phyloP scores from a whole-genome alignment of 1,140 invertebrate species.

The Papilio polytes region DNA sequence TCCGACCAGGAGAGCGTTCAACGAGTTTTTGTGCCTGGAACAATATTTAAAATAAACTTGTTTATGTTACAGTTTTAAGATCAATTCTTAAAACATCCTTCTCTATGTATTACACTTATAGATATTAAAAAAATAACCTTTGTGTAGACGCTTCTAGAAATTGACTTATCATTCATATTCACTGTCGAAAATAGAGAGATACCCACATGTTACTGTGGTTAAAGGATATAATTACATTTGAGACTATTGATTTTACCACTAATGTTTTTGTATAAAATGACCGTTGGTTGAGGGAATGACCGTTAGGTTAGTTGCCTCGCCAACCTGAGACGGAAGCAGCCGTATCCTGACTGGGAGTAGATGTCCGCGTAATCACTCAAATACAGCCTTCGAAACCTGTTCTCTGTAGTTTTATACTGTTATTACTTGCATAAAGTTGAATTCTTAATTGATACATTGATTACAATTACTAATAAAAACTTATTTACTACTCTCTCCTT shows the following conservation, averaged over 20 bases:
- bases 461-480: not conserved
- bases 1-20: conserved; percentile 10
- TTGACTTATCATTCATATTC: not conserved
- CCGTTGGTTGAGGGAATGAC: conserved; percentile 50
- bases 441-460: not conserved
- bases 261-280: conserved; percentile 45
- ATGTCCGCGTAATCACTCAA: conserved; percentile 65
- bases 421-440: conserved; percentile 6
- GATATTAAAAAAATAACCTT: not conserved
- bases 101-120: not conserved
- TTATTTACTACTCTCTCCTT: not conserved
- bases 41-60: conserved; percentile 15
- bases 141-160: not conserved
- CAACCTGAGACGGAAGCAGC: conserved; percentile 66
- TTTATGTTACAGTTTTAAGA: conserved; percentile 3
- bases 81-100: not conserved
- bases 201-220: too few species aligned
- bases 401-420: conserved; percentile 21
- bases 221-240: conserved; percentile 36
- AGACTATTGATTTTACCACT: conserved; percentile 30
- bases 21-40: conserved; percentile 7
- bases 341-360: conserved; percentile 64
- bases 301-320: conserved; percentile 59
- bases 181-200: not conserved
- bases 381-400: conserved; percentile 52